Conservation (phyloP, 2,888 invertebrate species). For the Agrochola circellaris region DNA sequence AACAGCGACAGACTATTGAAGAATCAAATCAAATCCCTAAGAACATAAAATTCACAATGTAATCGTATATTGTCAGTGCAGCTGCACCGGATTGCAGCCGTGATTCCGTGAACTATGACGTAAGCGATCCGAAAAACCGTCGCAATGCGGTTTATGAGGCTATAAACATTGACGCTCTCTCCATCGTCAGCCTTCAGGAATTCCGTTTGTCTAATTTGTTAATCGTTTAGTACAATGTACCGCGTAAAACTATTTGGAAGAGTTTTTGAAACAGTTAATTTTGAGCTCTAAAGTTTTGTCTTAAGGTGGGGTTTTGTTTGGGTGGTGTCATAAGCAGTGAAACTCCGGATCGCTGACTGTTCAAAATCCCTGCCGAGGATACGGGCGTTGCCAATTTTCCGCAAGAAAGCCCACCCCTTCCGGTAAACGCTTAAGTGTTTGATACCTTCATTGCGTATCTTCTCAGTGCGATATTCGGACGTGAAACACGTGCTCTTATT, state of each 20-base stretch:
- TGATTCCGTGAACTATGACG: conserved; percentile 40
- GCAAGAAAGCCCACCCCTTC: conserved; percentile 73
- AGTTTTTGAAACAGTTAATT: conserved; percentile 19
- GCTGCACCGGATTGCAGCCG: conserved; percentile 8
- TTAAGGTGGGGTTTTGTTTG: conserved; percentile 51
- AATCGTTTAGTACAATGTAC: conserved; percentile 63
- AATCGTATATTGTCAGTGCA: conserved; percentile 24
- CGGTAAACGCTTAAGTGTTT: conserved; percentile 74
- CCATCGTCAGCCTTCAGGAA: conserved; percentile 40
- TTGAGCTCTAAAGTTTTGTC: neutral
- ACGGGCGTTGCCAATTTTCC: conserved; percentile 75
- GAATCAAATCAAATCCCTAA: neutral
- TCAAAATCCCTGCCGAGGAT: conserved; percentile 61
- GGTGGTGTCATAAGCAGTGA: conserved; percentile 28
- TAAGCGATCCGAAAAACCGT: conserved; percentile 37
- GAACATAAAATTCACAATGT: conserved; percentile 20
- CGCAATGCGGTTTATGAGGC: conserved; percentile 60
- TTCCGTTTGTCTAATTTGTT: conserved; percentile 65
- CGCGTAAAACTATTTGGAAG: conserved; percentile 58
- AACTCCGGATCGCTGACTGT: conserved; percentile 65
- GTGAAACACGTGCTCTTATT: conserved; percentile 57
- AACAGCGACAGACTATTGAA: neutral
- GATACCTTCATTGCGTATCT: conserved; percentile 74
- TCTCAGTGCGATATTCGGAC: conserved; percentile 60
- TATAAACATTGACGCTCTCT: conserved; percentile 44